Conservation (phyloP, 2,113 vertebrate species). For the Tetrao urogallus region DNA sequence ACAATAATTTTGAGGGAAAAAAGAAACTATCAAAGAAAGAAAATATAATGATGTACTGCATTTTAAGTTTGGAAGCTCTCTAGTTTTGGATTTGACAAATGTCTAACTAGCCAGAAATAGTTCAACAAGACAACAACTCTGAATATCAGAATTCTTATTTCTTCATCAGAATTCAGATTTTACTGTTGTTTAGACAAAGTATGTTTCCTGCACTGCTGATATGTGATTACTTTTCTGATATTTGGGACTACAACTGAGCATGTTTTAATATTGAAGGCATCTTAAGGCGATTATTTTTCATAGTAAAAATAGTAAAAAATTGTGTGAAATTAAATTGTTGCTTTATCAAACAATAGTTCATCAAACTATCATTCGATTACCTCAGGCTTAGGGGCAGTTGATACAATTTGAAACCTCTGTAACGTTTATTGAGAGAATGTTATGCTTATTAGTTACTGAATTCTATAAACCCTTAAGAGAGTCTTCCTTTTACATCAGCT, state of each 20-base stretch:
- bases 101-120: not conserved
- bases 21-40: not conserved
- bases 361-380: not conserved
- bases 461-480: not conserved
- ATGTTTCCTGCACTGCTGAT: not conserved
- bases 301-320: not conserved
- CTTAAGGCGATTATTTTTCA: not conserved
- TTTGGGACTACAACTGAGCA: not conserved
- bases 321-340: not conserved
- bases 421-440: not conserved
- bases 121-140: not conserved
- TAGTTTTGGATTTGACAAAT: not conserved
- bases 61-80: not conserved
- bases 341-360: too few relatives aligned
- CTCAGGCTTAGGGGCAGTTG: not conserved
- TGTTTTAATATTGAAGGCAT: not conserved
- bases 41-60: accelerated
- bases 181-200: not conserved
- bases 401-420: not conserved
- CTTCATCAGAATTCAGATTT: not conserved
- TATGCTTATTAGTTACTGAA: not conserved
- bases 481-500: not conserved
- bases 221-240: not conserved
- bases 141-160: not conserved
- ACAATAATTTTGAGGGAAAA: not conserved